phyloP scores from a whole-genome alignment of 2,888 invertebrate species.

The Stenchaetothrips biformis region DNA sequence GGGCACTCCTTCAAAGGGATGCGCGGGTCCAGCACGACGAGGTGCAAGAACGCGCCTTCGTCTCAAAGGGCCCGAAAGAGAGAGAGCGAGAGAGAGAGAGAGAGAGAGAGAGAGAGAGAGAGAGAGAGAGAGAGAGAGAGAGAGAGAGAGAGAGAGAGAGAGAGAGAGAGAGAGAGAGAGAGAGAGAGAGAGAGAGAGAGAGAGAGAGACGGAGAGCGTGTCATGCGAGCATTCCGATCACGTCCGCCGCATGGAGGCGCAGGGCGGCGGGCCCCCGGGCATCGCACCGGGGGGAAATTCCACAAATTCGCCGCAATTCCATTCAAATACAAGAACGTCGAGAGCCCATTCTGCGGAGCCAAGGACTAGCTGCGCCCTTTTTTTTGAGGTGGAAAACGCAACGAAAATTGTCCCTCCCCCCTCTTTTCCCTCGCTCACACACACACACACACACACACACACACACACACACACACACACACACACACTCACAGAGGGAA shows the following conservation, averaged over 20 bases:
- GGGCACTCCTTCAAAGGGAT: conserved; percentile 8
- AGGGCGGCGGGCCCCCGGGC: not conserved
- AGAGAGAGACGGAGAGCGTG: too few species aligned
- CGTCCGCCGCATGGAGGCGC: not conserved
- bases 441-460: not conserved
- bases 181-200: too few species aligned
- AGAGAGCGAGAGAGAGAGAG: too few species aligned
- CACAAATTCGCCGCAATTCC: not conserved
- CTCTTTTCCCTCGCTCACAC: not conserved
- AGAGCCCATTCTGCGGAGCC: not conserved
- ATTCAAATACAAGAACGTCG: not conserved
- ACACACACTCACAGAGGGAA: too few species aligned
- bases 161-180: too few species aligned
- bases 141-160: too few species aligned
- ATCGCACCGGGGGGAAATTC: not conserved
- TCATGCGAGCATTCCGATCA: not conserved
- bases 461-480: not conserved
- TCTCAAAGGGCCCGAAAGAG: too few species aligned
- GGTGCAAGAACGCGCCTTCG: too few species aligned
- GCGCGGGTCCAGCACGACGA: not conserved
- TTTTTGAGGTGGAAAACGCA: too few species aligned
- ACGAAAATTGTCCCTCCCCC: not conserved
- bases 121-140: too few species aligned
- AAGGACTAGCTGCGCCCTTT: too few species aligned
- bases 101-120: too few species aligned